Evolutionary conservation across 1,140 invertebrate species (phyloP), one percentile per base, ranked within the genome.

Genomic region (Ooceraea biroi): DNA sequence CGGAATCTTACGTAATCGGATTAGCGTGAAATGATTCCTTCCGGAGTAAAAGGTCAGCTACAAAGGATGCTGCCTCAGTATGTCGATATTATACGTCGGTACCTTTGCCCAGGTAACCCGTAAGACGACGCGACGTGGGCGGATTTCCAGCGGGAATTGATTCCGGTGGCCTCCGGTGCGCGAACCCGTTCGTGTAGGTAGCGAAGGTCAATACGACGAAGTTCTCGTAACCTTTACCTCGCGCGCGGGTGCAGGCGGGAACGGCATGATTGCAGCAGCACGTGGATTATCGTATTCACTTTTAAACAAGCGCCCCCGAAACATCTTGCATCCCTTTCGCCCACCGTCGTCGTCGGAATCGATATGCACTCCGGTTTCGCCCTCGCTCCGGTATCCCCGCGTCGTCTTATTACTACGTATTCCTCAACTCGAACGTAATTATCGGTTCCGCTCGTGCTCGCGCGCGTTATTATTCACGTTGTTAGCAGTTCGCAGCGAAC

Each of bases 171-270:
- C n/a, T n/a, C 8, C 30, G 30, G 14, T 3, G 12, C 3, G 8
- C 27, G 68, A 55, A 55, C n/a, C 52, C 19, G 52, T 19, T 61
- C 85, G 68, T 61, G 82, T 76, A 86, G 83, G 77, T 74, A 22
- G 25, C 66, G 76, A 85, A 91, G 84, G 85, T 88, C 85, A 65
- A 76, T 44, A 71, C 65, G 83, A 48, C 71, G 71, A 65, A 68
- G 83, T 69, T 82, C 73, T 63, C 65, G 77, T 85, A 85, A 90
- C 88, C 90, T 91, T 91, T 88, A 80, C 71, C 78, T 73, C n/a
- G 7, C 14, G 17, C 83, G 46, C 12, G 27, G 41, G 14, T 83
- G 55, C 44, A 77, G 25, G 44, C 22, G 48, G 48, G 25, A 72
- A 17, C 17, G 0, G 5, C 2, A 61, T 12, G 50, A 61, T 27